Evolutionary conservation across 2,113 vertebrate species (phyloP).

Genomic region (Bambusicola thoracicus): DNA sequence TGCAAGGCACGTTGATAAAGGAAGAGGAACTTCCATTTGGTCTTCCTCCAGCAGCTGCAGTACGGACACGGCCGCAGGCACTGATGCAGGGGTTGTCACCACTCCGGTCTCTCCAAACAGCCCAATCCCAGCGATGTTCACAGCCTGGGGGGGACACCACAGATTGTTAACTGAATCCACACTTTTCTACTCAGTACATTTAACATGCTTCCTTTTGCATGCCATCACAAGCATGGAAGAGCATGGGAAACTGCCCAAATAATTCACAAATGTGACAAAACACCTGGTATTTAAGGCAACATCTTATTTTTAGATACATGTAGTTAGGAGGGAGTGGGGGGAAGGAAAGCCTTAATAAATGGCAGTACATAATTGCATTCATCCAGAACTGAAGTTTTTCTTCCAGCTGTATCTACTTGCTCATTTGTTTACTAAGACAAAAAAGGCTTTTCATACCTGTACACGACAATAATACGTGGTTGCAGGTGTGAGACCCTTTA

Average conservation of each 20-base stretch:
- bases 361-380: not conserved
- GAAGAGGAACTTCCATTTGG: slow-evolving; percentile 62
- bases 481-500: slow-evolving; percentile 79
- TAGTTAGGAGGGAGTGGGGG: not conserved
- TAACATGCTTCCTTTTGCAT: rapidly evolving
- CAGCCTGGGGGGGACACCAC: slow-evolving; percentile 67
- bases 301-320: not conserved
- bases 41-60: slow-evolving; percentile 77
- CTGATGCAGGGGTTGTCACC: slow-evolving; percentile 75
- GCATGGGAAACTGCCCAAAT: not conserved
- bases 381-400: not conserved
- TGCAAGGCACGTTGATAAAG: slow-evolving; percentile 78
- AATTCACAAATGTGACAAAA: not conserved
- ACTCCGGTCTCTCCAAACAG: slow-evolving; percentile 75
- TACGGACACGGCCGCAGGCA: slow-evolving; percentile 76
- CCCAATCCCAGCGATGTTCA: slow-evolving; percentile 78
- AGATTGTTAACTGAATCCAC: rapidly evolving
- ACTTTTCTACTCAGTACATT: not conserved
- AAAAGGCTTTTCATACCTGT: slow-evolving; percentile 73
- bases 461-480: slow-evolving; percentile 83
- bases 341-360: not conserved
- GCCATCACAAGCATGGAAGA: not conserved
- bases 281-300: not conserved
- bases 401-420: not conserved
- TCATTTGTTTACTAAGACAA: not conserved